A percentile compares a stretch with the other conserved stretches of the same genome.
These are phyloP conservation scores for Imbricaverruca yamaguchii DNA, from an alignment of 2,888 invertebrate genomes.

Conservation along the genomic window DNA sequence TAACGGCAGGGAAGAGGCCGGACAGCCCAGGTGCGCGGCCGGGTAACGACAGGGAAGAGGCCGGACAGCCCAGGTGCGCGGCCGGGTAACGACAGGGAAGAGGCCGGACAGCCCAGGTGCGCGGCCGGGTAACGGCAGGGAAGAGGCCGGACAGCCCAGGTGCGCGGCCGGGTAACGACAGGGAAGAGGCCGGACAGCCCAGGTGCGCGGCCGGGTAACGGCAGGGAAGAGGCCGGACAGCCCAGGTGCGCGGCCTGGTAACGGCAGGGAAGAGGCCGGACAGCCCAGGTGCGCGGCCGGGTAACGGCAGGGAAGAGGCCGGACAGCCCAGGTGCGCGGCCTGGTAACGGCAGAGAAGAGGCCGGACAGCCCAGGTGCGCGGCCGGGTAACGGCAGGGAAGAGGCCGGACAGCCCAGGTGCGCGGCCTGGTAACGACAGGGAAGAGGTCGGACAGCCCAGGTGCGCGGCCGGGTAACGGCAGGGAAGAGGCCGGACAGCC, in stretches of 20 bases:
- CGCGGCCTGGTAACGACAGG: no score
- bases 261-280: no score
- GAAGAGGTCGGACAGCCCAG: slow-evolving; percentile 18
- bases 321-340: not conserved
- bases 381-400: no score
- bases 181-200: slow-evolving; percentile 6
- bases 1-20: no score
- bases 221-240: not conserved
- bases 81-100: no score
- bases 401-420: slow-evolving; percentile 7
- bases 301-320: no score
- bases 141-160: slow-evolving; percentile 4
- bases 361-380: slow-evolving; percentile 9
- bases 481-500: slow-evolving; percentile 5
- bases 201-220: not conserved
- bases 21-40: slow-evolving; percentile 6
- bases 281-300: slow-evolving; percentile 6
- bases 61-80: slow-evolving; percentile 6
- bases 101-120: slow-evolving; percentile 3
- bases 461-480: no score
- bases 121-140: no score
- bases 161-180: no score
- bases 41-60: no score
- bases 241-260: slow-evolving; percentile 5
- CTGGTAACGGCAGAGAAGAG: no score